phyloP scores from a whole-genome alignment of 2,888 invertebrate genomes.

The Brachyopa scutellaris region DNA sequence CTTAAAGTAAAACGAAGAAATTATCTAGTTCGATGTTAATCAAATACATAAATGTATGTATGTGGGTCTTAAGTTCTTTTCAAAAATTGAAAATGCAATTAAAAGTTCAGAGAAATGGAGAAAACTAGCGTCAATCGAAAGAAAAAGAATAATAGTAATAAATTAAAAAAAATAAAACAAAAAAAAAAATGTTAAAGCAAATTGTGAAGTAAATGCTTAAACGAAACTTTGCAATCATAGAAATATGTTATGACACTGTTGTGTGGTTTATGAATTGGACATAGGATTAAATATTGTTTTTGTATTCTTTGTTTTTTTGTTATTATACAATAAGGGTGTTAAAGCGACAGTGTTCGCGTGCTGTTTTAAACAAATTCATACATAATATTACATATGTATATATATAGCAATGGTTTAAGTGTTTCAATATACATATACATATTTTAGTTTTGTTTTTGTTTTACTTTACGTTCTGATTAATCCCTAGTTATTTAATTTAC shows the following conservation, averaged over 20 bases:
- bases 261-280: slow-evolving; percentile 29
- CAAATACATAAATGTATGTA: neutral
- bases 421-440: slow-evolving; percentile 38
- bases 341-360: slow-evolving; percentile 63
- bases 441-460: slow-evolving; percentile 32
- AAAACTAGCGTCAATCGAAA: slow-evolving; percentile 26
- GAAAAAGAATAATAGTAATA: slow-evolving; percentile 1
- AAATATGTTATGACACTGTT: slow-evolving; percentile 23
- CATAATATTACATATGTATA: neutral
- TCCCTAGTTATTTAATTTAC: slow-evolving; percentile 58
- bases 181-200: slow-evolving; percentile 10
- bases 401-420: slow-evolving; percentile 56
- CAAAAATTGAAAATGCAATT: slow-evolving; percentile 1
- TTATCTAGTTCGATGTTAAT: slow-evolving; percentile 45
- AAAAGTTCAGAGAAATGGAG: slow-evolving; percentile 14
- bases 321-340: slow-evolving; percentile 16
- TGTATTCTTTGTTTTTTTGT: neutral
- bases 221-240: slow-evolving; percentile 18
- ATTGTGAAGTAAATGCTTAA: slow-evolving; percentile 46
- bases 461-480: slow-evolving; percentile 52
- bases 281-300: slow-evolving; percentile 29
- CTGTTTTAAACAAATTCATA: slow-evolving; percentile 27
- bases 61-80: no score
- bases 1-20: slow-evolving; percentile 12
- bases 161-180: slow-evolving; percentile 8